Conservation (phyloP, 2,113 vertebrate species). For the Periophthalmodon schlosseri region DNA sequence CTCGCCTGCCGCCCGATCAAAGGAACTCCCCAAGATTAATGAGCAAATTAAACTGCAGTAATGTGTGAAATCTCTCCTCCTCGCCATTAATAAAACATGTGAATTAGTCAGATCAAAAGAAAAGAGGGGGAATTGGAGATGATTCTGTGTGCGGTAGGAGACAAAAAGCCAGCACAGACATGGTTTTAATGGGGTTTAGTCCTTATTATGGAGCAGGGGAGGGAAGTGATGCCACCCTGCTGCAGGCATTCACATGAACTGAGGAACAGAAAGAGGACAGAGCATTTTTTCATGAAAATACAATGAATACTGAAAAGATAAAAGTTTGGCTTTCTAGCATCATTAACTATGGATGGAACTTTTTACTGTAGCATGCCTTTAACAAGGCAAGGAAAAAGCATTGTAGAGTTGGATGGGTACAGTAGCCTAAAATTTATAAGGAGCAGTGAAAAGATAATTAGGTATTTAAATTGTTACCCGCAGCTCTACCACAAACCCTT, state of each 20-base stretch:
- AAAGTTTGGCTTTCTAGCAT: constrained; percentile 3
- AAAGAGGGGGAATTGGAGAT: constrained; percentile 5
- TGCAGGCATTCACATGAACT: neutral
- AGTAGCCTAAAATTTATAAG: neutral
- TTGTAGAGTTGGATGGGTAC: neutral
- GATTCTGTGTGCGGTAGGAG: neutral
- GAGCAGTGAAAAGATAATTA: neutral
- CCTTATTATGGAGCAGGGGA: neutral
- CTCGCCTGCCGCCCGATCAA: constrained; percentile 7
- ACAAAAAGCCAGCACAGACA: constrained; percentile 3
- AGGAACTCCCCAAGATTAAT: constrained; percentile 14
- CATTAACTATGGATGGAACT: constrained; percentile 1
- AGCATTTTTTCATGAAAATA: neutral
- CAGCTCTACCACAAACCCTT: too few relatives aligned
- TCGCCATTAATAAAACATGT: constrained; percentile 19
- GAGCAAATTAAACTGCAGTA: constrained; percentile 19
- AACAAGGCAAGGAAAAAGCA: neutral
- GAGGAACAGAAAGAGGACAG: neutral
- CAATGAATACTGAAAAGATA: neutral
- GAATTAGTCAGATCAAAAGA: constrained; percentile 21
- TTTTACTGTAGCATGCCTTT: neutral
- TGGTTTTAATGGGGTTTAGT: constrained; percentile 15
- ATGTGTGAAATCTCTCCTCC: constrained; percentile 17
- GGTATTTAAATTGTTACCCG: neutral
- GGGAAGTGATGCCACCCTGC: constrained; percentile 6